phyloP scores from a whole-genome alignment of 1,140 invertebrate species.

The Meloidogyne chitwoodi region DNA sequence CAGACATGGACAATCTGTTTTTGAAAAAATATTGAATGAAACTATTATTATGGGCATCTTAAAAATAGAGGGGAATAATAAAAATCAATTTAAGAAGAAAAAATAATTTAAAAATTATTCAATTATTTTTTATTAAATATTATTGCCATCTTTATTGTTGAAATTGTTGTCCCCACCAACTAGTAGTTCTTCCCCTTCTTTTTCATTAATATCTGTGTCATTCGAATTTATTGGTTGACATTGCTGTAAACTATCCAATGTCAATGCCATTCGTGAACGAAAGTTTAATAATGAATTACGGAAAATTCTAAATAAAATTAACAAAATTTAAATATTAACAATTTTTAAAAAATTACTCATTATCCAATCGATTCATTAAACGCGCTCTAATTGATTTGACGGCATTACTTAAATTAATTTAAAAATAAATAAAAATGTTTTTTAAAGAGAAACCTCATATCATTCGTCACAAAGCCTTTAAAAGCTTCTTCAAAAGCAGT shows the following conservation, averaged over 20 bases:
- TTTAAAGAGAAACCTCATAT: constrained; percentile 25
- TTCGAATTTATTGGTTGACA: background rate
- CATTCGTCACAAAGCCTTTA: constrained; percentile 29
- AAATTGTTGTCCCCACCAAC: too few species aligned
- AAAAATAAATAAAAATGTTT: too few species aligned
- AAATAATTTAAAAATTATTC: too few species aligned
- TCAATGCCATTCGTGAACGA: constrained; percentile 11
- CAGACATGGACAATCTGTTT: constrained; percentile 43
- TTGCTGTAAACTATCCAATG: constrained; percentile 16
- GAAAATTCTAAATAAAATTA: constrained; percentile 6
- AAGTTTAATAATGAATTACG: constrained; percentile 14
- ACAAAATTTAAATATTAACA: background rate
- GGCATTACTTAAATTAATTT: constrained; percentile 15
- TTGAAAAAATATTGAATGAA: constrained; percentile 37
- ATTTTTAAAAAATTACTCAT: constrained; percentile 15
- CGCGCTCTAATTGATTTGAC: constrained; percentile 30
- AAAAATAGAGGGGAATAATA: too few species aligned
- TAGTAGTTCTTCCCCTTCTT: too few species aligned
- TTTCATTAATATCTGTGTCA: too few species aligned
- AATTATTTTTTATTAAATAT: too few species aligned
- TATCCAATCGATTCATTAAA: constrained; percentile 32
- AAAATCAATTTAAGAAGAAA: too few species aligned
- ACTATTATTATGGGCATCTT: too few species aligned
- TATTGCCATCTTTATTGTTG: too few species aligned
- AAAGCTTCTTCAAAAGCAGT: constrained; percentile 52